Evolutionary conservation across 2,888 invertebrate genomes (phyloP).

Genomic region (Drosophila putrida): DNA sequence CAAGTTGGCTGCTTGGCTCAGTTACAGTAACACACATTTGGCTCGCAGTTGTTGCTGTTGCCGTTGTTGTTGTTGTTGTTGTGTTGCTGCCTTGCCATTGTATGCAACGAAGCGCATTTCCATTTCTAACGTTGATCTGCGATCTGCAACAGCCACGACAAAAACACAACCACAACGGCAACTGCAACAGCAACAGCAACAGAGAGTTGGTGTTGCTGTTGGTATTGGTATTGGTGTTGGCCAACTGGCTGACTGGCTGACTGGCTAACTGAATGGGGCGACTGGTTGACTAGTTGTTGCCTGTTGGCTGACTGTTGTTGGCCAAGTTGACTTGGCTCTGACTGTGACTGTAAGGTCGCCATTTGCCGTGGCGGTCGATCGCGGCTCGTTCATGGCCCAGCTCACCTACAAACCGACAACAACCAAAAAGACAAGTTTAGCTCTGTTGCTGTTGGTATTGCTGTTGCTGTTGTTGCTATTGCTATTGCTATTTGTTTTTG

Average conservation of each 20-base stretch:
- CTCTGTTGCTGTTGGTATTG: slow-evolving; percentile 19
- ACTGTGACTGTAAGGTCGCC: slow-evolving; percentile 68
- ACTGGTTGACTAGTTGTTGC: slow-evolving; percentile 40
- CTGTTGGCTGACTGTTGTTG: slow-evolving; percentile 31
- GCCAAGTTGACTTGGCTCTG: slow-evolving; percentile 23
- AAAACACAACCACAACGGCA: slow-evolving; percentile 36
- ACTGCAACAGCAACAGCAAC: slow-evolving; percentile 33
- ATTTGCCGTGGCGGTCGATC: slow-evolving; percentile 60
- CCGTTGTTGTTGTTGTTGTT: slow-evolving; percentile 32
- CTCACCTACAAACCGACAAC: slow-evolving; percentile 83
- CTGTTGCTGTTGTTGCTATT: slow-evolving; percentile 19
- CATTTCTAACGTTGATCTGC: slow-evolving; percentile 81
- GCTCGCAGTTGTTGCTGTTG: slow-evolving; percentile 35
- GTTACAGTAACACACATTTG: slow-evolving; percentile 84
- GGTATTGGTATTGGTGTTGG: slow-evolving; percentile 28
- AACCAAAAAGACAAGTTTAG: slow-evolving; percentile 67
- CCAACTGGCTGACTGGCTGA: slow-evolving; percentile 36
- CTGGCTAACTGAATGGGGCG: slow-evolving; percentile 44
- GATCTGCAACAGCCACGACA: slow-evolving; percentile 69
- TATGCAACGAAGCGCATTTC: slow-evolving; percentile 82
- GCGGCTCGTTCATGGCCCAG: slow-evolving; percentile 79
- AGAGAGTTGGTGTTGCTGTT: slow-evolving; percentile 22
- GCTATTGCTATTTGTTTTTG: slow-evolving; percentile 46
- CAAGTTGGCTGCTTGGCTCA: slow-evolving; percentile 58
- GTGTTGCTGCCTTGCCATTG: slow-evolving; percentile 58